Percentiles rank a stretch among this genome's conserved stretches.
Evolutionary conservation across 2,113 vertebrate genomes (phyloP).

Genomic region (Dromaius novaehollandiae): DNA sequence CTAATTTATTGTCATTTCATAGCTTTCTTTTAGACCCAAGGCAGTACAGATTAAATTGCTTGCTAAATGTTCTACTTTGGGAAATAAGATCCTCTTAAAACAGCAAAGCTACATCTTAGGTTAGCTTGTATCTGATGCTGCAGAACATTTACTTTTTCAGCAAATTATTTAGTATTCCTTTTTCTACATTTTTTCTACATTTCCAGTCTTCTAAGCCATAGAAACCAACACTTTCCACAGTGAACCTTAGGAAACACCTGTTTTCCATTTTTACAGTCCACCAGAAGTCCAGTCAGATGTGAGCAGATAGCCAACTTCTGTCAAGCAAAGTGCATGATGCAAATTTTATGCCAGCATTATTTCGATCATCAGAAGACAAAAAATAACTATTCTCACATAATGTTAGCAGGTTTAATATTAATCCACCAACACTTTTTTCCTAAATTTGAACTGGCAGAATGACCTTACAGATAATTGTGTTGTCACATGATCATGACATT

Average conservation of each 20-base stretch:
- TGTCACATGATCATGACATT: not conserved
- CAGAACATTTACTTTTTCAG: not conserved
- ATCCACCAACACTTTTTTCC: not conserved
- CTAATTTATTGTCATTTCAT: not conserved
- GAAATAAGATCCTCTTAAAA: not conserved
- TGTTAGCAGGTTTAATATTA: not conserved
- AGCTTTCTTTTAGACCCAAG: not conserved
- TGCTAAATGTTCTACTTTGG: not conserved
- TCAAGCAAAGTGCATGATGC: not conserved
- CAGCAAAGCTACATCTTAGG: not conserved
- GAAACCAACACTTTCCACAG: not conserved
- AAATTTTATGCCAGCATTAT: not conserved
- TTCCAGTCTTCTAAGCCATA: not conserved
- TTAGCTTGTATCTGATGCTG: not conserved
- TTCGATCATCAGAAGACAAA: not conserved
- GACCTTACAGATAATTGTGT: not conserved
- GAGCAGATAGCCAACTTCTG: not conserved
- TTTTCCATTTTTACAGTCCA: not conserved
- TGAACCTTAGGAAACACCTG: not conserved
- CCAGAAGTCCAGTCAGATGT: not conserved
- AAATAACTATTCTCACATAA: not conserved
- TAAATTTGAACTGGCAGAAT: not conserved
- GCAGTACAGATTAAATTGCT: not conserved
- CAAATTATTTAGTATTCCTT: not conserved
- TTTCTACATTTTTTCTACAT: not conserved